Evolutionary conservation across 1,140 invertebrate genomes (phyloP).

Genomic region (Venturia canescens): DNA sequence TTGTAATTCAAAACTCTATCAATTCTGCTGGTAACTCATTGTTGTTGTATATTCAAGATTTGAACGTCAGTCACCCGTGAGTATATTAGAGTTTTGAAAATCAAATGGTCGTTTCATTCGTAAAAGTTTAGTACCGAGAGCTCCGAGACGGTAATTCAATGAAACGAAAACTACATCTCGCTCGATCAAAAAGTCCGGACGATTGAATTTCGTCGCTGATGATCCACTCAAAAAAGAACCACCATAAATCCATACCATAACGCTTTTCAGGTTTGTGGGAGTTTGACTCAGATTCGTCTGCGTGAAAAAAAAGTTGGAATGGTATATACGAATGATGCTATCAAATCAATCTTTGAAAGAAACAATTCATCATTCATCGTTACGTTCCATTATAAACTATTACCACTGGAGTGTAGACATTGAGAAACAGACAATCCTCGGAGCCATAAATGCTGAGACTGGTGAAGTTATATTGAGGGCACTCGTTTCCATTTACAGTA

Average conservation of each 20-base stretch:
- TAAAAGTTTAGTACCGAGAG: constrained; percentile 54
- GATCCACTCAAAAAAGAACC: constrained; percentile 73
- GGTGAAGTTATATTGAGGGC: constrained; percentile 23
- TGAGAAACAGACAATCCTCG: constrained; percentile 61
- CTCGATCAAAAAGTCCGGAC: constrained; percentile 69
- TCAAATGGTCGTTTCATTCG: too few species aligned
- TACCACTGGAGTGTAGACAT: constrained; percentile 59
- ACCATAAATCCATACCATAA: constrained; percentile 79
- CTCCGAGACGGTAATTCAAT: constrained; percentile 75
- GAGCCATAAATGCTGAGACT: constrained; percentile 44
- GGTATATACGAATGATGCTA: too few species aligned
- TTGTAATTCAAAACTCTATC: neutral
- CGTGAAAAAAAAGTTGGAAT: neutral
- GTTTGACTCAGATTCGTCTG: constrained; percentile 5
- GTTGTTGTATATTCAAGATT: too few species aligned
- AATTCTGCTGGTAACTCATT: too few species aligned
- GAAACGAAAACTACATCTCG: constrained; percentile 75
- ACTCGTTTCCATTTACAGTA: constrained; percentile 33
- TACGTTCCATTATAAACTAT: neutral
- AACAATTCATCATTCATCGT: neutral
- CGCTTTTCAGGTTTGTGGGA: constrained; percentile 55
- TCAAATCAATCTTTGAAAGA: too few species aligned
- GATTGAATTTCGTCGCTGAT: constrained; percentile 52
- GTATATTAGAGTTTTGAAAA: too few species aligned
- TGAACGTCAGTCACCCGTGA: too few species aligned